Base-by-base conservation (phyloP, 2,797 vertebrate species). In the Mus spretus region DNA sequence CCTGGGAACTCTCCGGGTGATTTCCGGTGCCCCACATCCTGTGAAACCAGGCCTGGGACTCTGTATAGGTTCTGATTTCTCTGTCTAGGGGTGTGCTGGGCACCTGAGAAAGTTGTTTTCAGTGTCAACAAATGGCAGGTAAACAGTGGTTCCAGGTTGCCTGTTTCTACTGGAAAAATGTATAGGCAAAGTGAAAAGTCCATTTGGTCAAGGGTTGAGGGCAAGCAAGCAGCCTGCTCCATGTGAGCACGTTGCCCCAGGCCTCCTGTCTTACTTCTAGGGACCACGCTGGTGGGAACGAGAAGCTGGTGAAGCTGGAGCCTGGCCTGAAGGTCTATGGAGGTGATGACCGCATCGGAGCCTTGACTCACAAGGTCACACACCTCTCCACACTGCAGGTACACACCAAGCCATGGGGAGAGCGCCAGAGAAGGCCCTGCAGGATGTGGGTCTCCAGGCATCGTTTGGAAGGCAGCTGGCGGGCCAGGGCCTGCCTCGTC, bases 241-340 rank as follows among this genome's bases (percentile, higher is more conserved):
- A 5, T 15, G 19, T 19, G 19, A 6, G 85, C 47, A 47, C n/a
- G 72, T 31, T 28, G 70, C 47, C 80, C n/a, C 53, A 47, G 12
- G 15, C 78, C 57, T 91, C 20, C 88, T 26, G 28, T 89, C 44
- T n/a, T 2, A 53, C 47, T 90, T 97, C 0, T 90, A 99, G 99
- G 99, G 99, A 99, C 98, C 99, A 99, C 0, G 99, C 99, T 3
- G 99, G 99, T 4, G 99, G 99, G 78, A 99, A 99, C 0, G 99
- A 99, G 98, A 99, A 99, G 98, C 98, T 99, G 82, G 98, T 99
- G 53, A 99, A 99, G 98, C 97, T 99, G 97, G 98, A 99, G 88
- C 98, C 99, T 0, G 99, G 99, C 20, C 97, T 99, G 90, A 99
- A 92, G 17, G 99, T 99, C 67, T 99, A 98, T 0, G 99, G 99